Conservation (phyloP, 2,888 invertebrate genomes). For the Pammene fasciana region DNA sequence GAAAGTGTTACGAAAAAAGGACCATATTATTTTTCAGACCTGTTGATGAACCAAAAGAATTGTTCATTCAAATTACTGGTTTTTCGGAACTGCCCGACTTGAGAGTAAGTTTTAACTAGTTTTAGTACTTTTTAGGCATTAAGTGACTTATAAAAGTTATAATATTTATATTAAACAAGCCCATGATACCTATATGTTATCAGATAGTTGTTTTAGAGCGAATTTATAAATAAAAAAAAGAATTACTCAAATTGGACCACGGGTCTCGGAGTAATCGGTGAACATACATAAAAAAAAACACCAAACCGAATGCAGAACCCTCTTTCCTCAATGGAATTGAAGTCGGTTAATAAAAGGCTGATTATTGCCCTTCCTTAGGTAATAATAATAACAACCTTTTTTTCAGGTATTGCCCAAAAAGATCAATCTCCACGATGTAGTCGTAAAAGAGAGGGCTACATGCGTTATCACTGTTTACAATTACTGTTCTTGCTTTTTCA, state of each 20-base stretch:
- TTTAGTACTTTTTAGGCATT: no score
- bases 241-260: no score
- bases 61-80: constrained; percentile 68
- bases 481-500: constrained; percentile 68
- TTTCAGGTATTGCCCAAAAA: constrained; percentile 69
- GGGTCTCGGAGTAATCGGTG: no score
- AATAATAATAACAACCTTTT: neutral
- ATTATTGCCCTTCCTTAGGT: neutral
- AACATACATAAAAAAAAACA: no score
- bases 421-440: constrained; percentile 69
- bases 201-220: no score
- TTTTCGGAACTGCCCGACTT: constrained; percentile 76
- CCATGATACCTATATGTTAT: no score
- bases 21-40: constrained; percentile 51
- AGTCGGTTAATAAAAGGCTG: no score
- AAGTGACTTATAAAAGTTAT: neutral
- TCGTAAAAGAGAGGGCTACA: constrained; percentile 61
- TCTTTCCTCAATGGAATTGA: no score
- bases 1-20: no score
- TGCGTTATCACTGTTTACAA: constrained; percentile 68
- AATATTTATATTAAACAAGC: neutral
- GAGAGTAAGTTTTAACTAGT: constrained; percentile 53
- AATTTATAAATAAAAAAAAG: no score
- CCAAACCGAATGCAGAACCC: no score
- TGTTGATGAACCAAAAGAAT: constrained; percentile 70